Evolutionary conservation across 1,140 invertebrate genomes (phyloP), one percentile per base, ranked within the genome.

Genomic region (Tribolium castaneum): DNA sequence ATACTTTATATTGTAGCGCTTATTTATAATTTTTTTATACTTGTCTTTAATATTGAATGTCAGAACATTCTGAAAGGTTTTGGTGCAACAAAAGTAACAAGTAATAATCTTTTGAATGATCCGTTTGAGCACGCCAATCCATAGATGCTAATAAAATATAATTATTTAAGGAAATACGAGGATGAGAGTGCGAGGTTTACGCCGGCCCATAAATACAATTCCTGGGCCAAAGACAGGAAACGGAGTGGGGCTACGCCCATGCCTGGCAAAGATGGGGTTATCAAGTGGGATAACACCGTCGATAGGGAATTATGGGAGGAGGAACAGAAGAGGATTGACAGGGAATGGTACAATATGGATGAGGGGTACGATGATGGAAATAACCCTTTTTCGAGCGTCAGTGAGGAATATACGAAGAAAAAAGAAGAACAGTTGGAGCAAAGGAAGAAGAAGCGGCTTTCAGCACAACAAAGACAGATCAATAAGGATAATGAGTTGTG

Each of bases 401-500:
- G 96, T 77, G 92, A 95, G 16, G 96, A 98, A 45, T 99, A 99
- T 84, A 94, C 95, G 0, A 91, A 92, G 39, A 95, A 95, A 81
- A 98, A 98, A 83, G 97, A 98, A 87, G 93, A 96, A 85, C 95
- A 98, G 81, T 86, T 98, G 25, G 96, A 98, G 86, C 94, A 97
- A 82, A 92, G 93, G 80, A 93, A 96, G 71, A 96, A 96, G 78
- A 97, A 98, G 85, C 91, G 96, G 52, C 93, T 99, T 86, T 97
- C 97, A 3, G 98, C 97, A 0, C 96, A 98, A 84, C 94, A 98
- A 83, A 90, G 97, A 62, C 97, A 99, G 88, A 98, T 93, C 86
- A 96, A 98, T 87, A 97, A 97, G 86, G 98, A 99, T 87, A 99
- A 99, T 87, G 98, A 99, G 86, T 88, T 98, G 39, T 99, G 99